These are phyloP conservation scores for Mastomys natalensis DNA, from an alignment of 2,113 vertebrate genomes.

Conservation along the genomic window DNA sequence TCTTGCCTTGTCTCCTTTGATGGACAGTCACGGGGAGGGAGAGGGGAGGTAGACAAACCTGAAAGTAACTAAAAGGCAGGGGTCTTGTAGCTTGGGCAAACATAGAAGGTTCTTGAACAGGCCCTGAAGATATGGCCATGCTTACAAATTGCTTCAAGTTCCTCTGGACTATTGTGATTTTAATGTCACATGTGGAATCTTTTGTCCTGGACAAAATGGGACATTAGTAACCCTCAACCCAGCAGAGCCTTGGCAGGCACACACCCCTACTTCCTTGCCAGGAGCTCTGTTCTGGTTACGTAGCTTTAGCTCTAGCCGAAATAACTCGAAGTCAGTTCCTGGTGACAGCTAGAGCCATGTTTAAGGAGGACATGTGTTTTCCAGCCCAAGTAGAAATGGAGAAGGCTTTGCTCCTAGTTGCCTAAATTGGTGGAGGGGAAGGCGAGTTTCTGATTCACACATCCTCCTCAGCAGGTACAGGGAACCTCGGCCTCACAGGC, in stretches of 20 bases:
- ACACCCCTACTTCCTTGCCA: neutral
- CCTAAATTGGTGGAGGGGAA: fast-evolving
- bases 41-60: neutral
- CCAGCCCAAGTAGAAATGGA: neutral
- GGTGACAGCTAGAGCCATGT: neutral
- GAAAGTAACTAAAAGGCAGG: neutral
- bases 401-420: neutral
- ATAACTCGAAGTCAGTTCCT: neutral
- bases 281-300: neutral
- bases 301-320: neutral
- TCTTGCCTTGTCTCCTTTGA: slow-evolving; percentile 35
- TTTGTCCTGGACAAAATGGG: neutral
- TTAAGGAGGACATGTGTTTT: neutral
- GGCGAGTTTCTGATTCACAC: neutral
- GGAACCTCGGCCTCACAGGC: neutral
- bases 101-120: neutral
- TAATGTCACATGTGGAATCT: neutral
- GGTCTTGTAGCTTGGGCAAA: neutral
- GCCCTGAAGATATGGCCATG: neutral
- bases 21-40: neutral
- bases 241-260: neutral
- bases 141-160: neutral
- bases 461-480: neutral
- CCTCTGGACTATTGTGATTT: neutral
- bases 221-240: neutral